Evolutionary conservation across 2,797 vertebrate species (phyloP).

Genomic region (Siniperca scherzeri): DNA sequence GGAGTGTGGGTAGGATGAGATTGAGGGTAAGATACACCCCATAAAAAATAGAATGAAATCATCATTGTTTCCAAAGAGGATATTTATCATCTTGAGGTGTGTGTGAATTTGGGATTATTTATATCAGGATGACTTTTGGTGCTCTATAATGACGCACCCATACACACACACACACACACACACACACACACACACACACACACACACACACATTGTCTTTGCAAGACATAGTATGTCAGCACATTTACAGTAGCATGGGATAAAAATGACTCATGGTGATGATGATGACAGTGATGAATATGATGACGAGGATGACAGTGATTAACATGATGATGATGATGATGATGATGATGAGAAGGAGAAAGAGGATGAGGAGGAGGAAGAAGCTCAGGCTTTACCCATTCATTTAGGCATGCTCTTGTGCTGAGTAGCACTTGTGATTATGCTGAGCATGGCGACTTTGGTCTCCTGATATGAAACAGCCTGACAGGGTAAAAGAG

Average conservation of each 20-base stretch:
- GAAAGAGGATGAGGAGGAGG: conserved; percentile 17
- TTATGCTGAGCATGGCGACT: conserved; percentile 68
- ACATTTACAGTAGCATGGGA: conserved; percentile 24
- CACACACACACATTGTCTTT: conserved; percentile 3
- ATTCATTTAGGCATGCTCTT: conserved; percentile 57
- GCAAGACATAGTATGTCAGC: conserved; percentile 49
- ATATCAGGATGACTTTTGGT: neutral
- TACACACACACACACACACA: conserved; percentile 2
- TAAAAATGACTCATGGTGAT: conserved; percentile 45
- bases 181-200: conserved; percentile 5
- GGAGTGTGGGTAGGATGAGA: neutral
- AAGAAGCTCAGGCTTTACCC: conserved; percentile 36
- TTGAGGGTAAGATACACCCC: neutral
- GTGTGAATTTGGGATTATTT: neutral
- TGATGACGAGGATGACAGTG: conserved; percentile 49
- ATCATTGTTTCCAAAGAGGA: neutral
- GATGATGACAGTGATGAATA: conserved; percentile 49
- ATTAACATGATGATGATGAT: conserved; percentile 46
- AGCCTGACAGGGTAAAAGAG: conserved; percentile 50
- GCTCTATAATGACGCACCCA: neutral
- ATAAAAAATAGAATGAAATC: neutral
- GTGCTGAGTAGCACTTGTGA: conserved; percentile 69
- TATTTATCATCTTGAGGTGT: neutral
- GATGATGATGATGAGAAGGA: conserved; percentile 40
- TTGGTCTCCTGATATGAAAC: conserved; percentile 61